A percentile compares a stretch with the other conserved stretches of the same genome.
Evolutionary conservation across 2,113 vertebrate genomes (phyloP).

Genomic region (Zingel zingel): DNA sequence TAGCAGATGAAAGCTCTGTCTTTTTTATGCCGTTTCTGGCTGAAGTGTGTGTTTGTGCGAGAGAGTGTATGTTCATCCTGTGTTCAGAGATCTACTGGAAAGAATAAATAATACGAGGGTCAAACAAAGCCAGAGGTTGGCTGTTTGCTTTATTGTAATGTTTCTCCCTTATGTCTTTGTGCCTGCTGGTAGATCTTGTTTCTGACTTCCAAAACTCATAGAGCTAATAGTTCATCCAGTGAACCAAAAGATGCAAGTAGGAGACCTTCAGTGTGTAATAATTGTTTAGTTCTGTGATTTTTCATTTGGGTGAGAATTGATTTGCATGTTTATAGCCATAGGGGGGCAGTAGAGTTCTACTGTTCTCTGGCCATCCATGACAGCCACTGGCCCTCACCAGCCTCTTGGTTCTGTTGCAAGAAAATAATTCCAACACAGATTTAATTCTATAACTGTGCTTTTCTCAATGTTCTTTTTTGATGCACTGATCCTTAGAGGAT

Average conservation of each 20-base stretch:
- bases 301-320: background rate
- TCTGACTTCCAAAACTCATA: slow-evolving; percentile 68
- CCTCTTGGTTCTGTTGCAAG: slow-evolving; percentile 8
- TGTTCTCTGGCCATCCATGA: background rate
- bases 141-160: slow-evolving; percentile 61
- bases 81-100: slow-evolving; percentile 71
- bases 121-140: slow-evolving; percentile 58
- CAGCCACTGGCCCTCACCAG: background rate
- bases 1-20: slow-evolving; percentile 19
- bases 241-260: slow-evolving; percentile 41
- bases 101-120: slow-evolving; percentile 68
- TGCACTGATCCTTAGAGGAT: slow-evolving; percentile 10
- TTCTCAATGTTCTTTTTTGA: slow-evolving; percentile 29
- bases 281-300: background rate
- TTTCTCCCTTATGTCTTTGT: slow-evolving; percentile 71
- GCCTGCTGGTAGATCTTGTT: slow-evolving; percentile 72
- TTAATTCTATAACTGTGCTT: slow-evolving; percentile 48
- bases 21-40: slow-evolving; percentile 39
- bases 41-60: slow-evolving; percentile 33
- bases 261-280: background rate
- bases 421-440: slow-evolving; percentile 27
- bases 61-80: slow-evolving; percentile 25
- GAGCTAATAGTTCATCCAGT: slow-evolving; percentile 62
- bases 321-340: slow-evolving; percentile 55
- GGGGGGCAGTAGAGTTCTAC: slow-evolving; percentile 80